Conservation (phyloP, 2,888 invertebrate genomes). For the Acleris holmiana region DNA sequence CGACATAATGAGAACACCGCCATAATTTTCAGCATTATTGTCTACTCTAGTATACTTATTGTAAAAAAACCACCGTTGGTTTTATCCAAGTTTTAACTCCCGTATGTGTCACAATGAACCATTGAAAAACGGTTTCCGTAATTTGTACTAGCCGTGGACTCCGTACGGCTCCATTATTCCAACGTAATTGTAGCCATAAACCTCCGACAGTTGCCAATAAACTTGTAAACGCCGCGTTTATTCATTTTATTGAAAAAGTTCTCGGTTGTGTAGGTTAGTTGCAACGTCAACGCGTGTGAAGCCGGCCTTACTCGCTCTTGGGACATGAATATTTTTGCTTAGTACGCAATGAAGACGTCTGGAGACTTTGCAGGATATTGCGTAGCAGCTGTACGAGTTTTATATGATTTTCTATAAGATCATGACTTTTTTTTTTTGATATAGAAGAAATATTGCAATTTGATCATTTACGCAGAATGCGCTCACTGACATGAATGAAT, state of each 20-base stretch:
- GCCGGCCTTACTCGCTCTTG: not conserved
- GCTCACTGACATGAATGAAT: too few relatives aligned
- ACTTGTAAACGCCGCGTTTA: conserved; percentile 38
- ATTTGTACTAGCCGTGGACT: conserved; percentile 21
- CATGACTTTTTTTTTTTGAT: not conserved
- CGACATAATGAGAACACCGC: too few relatives aligned
- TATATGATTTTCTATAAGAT: not conserved
- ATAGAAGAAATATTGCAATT: too few relatives aligned
- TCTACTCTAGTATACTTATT: too few relatives aligned
- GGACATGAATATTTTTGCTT: conserved; percentile 7
- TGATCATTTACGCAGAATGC: too few relatives aligned
- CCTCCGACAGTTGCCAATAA: conserved; percentile 38
- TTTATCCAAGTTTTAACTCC: too few relatives aligned
- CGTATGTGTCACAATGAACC: not conserved
- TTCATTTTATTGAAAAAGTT: conserved; percentile 49
- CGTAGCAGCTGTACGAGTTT: not conserved
- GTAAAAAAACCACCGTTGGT: too few relatives aligned
- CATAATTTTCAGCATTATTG: too few relatives aligned
- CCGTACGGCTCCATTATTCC: conserved; percentile 29
- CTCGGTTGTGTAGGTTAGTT: conserved; percentile 29
- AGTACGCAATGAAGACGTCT: conserved; percentile 9
- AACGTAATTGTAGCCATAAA: conserved; percentile 38
- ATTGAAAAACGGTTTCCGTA: conserved; percentile 11
- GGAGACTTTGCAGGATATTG: not conserved
- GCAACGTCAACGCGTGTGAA: conserved; percentile 1